Evolutionary conservation across 1,140 invertebrate genomes (phyloP), one percentile per base, ranked within the genome.

Genomic region (Cecropterus lyciades): DNA sequence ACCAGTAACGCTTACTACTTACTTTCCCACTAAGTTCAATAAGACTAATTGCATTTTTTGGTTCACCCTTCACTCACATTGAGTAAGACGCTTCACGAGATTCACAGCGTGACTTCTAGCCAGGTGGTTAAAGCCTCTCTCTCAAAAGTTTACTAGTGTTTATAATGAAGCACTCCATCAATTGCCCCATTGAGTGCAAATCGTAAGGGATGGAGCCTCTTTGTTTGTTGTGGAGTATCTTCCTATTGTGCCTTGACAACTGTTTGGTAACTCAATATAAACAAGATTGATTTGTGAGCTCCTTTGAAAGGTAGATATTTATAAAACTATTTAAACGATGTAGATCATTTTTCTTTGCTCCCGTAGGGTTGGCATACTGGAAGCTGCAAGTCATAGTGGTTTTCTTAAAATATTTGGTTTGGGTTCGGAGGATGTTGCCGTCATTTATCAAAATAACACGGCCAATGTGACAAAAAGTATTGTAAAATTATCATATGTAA

Each of bases 231-330:
- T 57, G 60, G 53, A 70, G 64, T 64, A 57, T 55, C 68, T 73
- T 75, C 73, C 82, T 75, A 78, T 82, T 69, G 59, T 79, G 60
- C 74, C 74, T 67, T 85, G 83, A 85, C 83, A 84, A 65, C 55
- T 72, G 73, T 79, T 77, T 77, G 72, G 74, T 69, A 65, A 70
- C 75, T 84, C 75, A 80, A 81, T 82, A 76, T 76, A 79, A 78
- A 77, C 69, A 84, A 84, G 82, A 86, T 82, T 77, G 84, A 86
- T 86, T 76, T 69, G 69, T 72, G 70, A 70, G 71, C 56, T 67
- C 68, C 62, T n/a, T n/a, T n/a, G 20, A 11, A 7, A 49, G 64
- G 42, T 73, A 73, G n/a, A n/a, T n/a, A n/a, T 73, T 65, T 65
- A 69, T 69, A 69, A 68, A 62, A 40, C 49, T 51, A 66, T 73